Conservation (phyloP, 2,797 vertebrate genomes). For the Rhinoraja longicauda region DNA sequence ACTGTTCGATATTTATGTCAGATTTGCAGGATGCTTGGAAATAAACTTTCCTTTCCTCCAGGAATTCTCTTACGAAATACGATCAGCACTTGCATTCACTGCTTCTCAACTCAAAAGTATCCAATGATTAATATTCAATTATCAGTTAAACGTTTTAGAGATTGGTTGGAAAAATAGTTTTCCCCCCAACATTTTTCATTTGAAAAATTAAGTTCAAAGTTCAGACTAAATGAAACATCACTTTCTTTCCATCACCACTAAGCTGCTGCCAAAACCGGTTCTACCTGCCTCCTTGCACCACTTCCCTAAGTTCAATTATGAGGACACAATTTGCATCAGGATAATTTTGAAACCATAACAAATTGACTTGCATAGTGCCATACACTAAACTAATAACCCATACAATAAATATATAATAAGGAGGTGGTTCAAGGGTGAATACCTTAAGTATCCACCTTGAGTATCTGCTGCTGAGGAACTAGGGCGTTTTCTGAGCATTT, state of each 20-base stretch:
- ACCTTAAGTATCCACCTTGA: not conserved
- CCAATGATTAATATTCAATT: not conserved
- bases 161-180: not conserved
- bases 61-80: no score
- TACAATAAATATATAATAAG: not conserved
- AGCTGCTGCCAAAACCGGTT: not conserved
- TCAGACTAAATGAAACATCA: not conserved
- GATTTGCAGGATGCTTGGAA: no score
- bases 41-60: no score
- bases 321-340: not conserved
- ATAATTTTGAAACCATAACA: not conserved
- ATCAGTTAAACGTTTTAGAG: not conserved
- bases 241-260: not conserved
- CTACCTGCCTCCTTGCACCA: not conserved
- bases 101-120: not conserved
- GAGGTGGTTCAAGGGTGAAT: not conserved
- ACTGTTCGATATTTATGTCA: no score
- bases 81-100: not conserved
- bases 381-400: not conserved
- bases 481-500: not conserved
- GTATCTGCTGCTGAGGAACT: not conserved
- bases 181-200: not conserved
- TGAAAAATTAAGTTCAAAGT: not conserved
- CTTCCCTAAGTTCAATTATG: not conserved
- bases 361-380: not conserved